Conservation (phyloP, 2,113 vertebrate genomes). For the human region DNA sequence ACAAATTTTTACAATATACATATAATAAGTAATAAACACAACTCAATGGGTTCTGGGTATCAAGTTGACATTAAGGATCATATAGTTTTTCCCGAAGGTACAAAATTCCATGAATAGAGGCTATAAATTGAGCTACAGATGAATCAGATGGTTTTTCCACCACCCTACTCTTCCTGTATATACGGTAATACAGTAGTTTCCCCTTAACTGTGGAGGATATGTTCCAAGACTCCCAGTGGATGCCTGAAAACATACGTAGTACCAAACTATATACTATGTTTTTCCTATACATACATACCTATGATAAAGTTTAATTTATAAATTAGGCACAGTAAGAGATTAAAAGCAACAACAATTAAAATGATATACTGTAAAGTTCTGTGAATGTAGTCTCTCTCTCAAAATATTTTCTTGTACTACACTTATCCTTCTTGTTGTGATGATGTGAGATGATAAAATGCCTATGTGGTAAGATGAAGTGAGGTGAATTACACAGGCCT, state of each 20-base stretch:
- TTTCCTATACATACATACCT: not conserved
- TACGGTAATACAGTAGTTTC: not conserved
- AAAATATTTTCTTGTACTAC: not conserved
- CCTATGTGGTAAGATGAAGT: not conserved
- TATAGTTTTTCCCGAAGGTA: not conserved
- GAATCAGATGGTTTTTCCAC: not conserved
- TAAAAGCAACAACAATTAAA: not conserved
- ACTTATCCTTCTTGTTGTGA: not conserved
- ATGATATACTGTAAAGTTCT: not conserved
- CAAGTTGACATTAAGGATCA: not conserved
- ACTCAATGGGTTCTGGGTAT: not conserved
- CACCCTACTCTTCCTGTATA: not conserved
- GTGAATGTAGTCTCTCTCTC: not conserved
- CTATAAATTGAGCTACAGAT: not conserved
- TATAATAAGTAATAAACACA: not conserved
- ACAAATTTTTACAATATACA: not conserved
- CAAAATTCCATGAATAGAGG: not conserved
- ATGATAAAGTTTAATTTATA: not conserved
- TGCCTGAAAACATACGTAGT: not conserved
- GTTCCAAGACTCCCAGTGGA: not conserved
- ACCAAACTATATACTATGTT: not conserved
- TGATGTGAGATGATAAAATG: not conserved
- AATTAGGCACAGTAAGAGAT: not conserved
- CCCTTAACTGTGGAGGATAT: not conserved
- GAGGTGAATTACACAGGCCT: not conserved